Evolutionary conservation across 2,888 invertebrate species (phyloP), one percentile per base, ranked within the genome.

Genomic region (Gisinianus flammeolus): DNA sequence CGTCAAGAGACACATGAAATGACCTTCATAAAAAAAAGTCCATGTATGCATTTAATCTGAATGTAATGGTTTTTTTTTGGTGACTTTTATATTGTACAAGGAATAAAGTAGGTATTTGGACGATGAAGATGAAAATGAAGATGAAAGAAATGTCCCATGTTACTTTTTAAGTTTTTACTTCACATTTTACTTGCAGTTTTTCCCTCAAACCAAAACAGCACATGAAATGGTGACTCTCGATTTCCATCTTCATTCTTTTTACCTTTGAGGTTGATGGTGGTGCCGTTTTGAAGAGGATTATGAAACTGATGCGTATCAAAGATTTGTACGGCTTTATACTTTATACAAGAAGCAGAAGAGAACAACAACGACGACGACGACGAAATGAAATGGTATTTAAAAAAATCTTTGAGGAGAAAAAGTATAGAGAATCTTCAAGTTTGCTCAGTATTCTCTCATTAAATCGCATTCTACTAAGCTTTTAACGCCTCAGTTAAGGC

Each of bases 401-500:
- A 1, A 6, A 2, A 19, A 1, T 44, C 19, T 44, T 44, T 44
- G 44, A 16, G n/a, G 44, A 44, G 44, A 44, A 44, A 44, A 16
- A n/a, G n/a, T n/a, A n/a, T n/a, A n/a, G n/a, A n/a, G n/a, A n/a
- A n/a, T n/a, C n/a, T n/a, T n/a, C 12, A 44, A 44, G 44, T 44
- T 44, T 44, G 19, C 44, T 44, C 44, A 67, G 6, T 31, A 10
- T 67, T 33, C 19, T 31, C 31, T 66, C 10, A n/a, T 28, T 31
- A 26, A 22, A 12, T 31, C 31, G 26, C 24, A 24, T 31, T 33
- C 30, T 31, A 69, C 54, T 26, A 70, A 70, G 70, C 70, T 28
- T 70, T 69, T 70, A 35, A 70, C 70, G 70, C 70, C 54, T 70
- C 19, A 54, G 70, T 70, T 70, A 70, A 30, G 35, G 70, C 22